Evolutionary conservation across 2,113 vertebrate genomes (phyloP).

Genomic region (Myanophis thanlyinensis): DNA sequence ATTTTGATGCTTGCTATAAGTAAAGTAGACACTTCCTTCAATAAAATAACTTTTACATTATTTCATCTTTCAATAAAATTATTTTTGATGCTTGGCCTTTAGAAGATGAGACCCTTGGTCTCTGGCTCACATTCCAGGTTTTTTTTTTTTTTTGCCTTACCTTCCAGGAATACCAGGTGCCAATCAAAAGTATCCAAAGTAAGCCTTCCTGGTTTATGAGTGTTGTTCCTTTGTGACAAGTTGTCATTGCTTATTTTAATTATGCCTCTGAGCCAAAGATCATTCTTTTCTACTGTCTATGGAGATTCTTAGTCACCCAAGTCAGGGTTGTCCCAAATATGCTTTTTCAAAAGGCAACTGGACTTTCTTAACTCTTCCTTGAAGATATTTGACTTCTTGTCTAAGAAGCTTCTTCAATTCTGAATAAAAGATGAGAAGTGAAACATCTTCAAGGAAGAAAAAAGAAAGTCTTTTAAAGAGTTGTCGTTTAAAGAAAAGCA

Average conservation of each 20-base stretch:
- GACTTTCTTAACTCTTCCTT: neutral
- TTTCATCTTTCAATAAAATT: neutral
- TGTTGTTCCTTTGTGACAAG: neutral
- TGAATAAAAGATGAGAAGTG: too few species aligned
- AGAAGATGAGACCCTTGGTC: neutral
- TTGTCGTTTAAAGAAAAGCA: neutral
- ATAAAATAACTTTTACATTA: neutral
- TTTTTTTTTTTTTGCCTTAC: neutral
- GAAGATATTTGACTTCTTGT: neutral
- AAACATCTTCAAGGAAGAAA: neutral
- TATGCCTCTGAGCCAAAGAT: neutral
- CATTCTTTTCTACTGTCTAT: neutral
- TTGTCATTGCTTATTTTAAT: neutral
- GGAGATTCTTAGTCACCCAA: neutral
- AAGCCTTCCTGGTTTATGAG: neutral
- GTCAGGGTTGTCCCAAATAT: neutral
- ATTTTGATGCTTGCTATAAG: neutral
- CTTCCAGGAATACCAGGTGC: neutral
- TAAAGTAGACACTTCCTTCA: neutral
- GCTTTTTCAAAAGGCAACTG: neutral
- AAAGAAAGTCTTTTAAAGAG: neutral
- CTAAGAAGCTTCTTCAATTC: neutral
- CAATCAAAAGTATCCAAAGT: neutral
- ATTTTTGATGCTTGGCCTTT: neutral
- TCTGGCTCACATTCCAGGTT: neutral